Base-by-base conservation (phyloP, 2,113 vertebrate genomes). In the Steatornis caripensis region DNA sequence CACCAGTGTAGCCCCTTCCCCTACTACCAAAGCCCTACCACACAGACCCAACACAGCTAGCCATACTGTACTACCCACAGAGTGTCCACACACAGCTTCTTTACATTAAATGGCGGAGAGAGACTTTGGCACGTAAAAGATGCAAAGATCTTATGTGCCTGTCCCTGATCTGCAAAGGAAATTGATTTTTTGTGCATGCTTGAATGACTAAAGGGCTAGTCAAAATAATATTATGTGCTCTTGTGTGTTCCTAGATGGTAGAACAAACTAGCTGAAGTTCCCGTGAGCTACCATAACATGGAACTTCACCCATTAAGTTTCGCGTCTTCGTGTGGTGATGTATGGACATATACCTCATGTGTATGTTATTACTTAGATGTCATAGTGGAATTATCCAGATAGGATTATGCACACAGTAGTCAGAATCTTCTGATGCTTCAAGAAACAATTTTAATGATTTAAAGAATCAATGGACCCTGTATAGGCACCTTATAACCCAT, bases 261-360 rank as follows among this genome's bases (percentile, higher is more conserved):
- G 60, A 87, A n/a, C n/a, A n/a, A n/a, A 32, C 6, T 36, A 65
- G 58, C 19, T 74, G 41, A 43, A 70, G 21, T 36, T 78, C 16
- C 30, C 8, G 15, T 11, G 10, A 78, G 15, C 46, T 85, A n/a
- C 0, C 0, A 15, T 20, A 71, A 58, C 4, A 3, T 32, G 46
- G 37, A 66, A 70, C n/a, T 66, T 57, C 15, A 5, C 11, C 9
- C 14, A 17, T 0, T 36, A 32, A 43, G 4, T 75, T 94, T 74
- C 81, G 21, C 14, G 61, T 70, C 49, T 84, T 65, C 62, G 30
- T 70, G 5, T 66, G 46, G 32, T 58, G 19, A 21, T 45, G 3
- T 30, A 64, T n/a, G 45, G 53, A 27, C 26, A 19, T 48, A 41
- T 18, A 6, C 3, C 32, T 32, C 14, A n/a, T 23, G 10, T 72